A percentile compares a stretch with the other conserved stretches of the same genome.
Conservation (phyloP, 2,888 invertebrate genomes). For the Xylota sylvarum region DNA sequence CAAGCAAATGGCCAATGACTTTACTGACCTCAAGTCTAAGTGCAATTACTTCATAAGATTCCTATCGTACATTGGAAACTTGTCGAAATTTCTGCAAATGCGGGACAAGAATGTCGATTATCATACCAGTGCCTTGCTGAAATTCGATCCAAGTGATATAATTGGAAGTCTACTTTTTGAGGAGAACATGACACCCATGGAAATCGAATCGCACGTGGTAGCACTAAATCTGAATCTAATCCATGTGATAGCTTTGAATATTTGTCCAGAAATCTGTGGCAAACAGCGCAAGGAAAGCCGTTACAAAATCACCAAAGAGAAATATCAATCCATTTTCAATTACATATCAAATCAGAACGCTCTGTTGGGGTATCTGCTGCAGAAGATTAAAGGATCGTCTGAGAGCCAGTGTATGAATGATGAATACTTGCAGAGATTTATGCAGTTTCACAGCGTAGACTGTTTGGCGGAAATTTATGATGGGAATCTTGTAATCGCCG, state of each 20-base stretch:
- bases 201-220: slow-evolving; percentile 89
- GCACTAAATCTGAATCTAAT: slow-evolving; percentile 90
- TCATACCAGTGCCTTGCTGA: slow-evolving; percentile 81
- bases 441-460: slow-evolving; percentile 79
- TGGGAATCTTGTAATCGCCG: slow-evolving; percentile 80
- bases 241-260: slow-evolving; percentile 90
- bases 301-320: slow-evolving; percentile 77
- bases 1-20: slow-evolving; percentile 80
- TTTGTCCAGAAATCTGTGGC: slow-evolving; percentile 87
- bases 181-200: slow-evolving; percentile 88
- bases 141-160: slow-evolving; percentile 86
- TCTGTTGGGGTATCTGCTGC: slow-evolving; percentile 81
- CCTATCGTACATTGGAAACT: slow-evolving; percentile 81
- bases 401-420: slow-evolving; percentile 77
- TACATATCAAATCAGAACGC: slow-evolving; percentile 82
- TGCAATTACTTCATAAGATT: slow-evolving; percentile 83
- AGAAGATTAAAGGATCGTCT: slow-evolving; percentile 78
- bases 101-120: slow-evolving; percentile 81
- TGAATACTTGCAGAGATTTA: slow-evolving; percentile 79
- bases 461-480: slow-evolving; percentile 79
- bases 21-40: slow-evolving; percentile 82
- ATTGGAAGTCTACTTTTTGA: slow-evolving; percentile 89
- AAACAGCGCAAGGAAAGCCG: slow-evolving; percentile 61
- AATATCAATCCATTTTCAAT: slow-evolving; percentile 82
- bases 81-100: slow-evolving; percentile 83